Base-by-base conservation (phyloP, 2,113 vertebrate genomes). In the Erythrolamprus reginae region DNA sequence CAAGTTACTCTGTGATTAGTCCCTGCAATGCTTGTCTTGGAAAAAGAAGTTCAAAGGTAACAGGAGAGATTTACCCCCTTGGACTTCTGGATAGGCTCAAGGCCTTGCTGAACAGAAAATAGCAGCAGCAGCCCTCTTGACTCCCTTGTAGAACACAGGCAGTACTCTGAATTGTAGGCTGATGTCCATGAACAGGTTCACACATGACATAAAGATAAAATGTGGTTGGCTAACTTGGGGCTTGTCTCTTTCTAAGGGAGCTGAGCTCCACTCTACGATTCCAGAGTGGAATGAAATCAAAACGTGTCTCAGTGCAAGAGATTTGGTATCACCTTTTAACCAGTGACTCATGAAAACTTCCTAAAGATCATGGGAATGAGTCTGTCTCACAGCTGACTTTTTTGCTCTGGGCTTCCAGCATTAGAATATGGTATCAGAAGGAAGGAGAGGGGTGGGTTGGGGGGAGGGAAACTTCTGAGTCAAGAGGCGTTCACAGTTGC, bases 261-360 rank as follows among this genome's bases (percentile, higher is more conserved):
- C 2, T 70, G 48, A 77, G 42, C 45, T 48, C 50, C 50, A 47
- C 45, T 33, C 45, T 10, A 10, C 21, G 47, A 47, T 53, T 77
- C 58, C 23, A 42, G 21, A 42, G 21, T 24, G 42, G 51, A 12
- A 21, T 51, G 1, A 82, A 48, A 38, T 28, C 28, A 91, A n/a
- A 91, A 24, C 10, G 8, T 33, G 17, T 90, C 28, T n/a, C 28
- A 65, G 28, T 33, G 61, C 13, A 65, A 65, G 61, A 58, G 26
- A 58, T 45, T 91, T 50, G 28, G 77, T 91, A n/a, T 88, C 86
- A 50, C 86, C 53, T 47, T 61, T 88, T 88, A n/a, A 84, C 19
- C 53, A 33, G 26, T 88, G 77, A 91, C 70, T 88, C 86, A 84
- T 2, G 61, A 82, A 83, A 88, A 51, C 53, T 48, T 91, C 53